Conservation (phyloP, 2,888 invertebrate species). For the Cantharis flavilabris region DNA sequence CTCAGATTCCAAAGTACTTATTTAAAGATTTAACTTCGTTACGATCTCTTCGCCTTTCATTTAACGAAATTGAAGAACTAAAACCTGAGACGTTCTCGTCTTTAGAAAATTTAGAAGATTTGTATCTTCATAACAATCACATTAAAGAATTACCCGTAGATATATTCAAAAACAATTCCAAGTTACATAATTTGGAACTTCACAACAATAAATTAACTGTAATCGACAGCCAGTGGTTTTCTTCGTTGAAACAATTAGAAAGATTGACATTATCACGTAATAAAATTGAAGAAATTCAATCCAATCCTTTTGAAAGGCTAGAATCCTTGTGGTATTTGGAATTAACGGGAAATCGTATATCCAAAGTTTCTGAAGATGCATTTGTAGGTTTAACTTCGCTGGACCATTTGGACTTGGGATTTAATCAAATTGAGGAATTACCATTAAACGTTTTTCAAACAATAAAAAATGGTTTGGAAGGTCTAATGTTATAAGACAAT, state of each 20-base stretch:
- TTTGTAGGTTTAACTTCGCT: neutral
- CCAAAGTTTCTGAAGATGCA: neutral
- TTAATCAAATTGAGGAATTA: neutral
- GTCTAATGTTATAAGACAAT: neutral
- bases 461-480: neutral
- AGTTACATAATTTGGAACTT: neutral
- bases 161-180: neutral
- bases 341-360: neutral
- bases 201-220: neutral
- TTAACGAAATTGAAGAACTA: neutral
- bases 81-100: neutral
- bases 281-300: neutral
- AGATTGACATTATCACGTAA: neutral
- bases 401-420: neutral
- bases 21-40: neutral
- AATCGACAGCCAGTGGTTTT: neutral
- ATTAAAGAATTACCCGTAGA: neutral
- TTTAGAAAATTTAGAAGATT: neutral
- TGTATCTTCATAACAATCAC: neutral
- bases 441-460: neutral
- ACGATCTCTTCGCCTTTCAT: neutral
- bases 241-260: neutral
- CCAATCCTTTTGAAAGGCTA: neutral
- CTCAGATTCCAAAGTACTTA: neutral
- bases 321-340: neutral